A percentile compares a stretch with the other conserved stretches of the same genome.
These are phyloP conservation scores for Bibio marci DNA, from an alignment of 2,888 invertebrate species.

Conservation along the genomic window DNA sequence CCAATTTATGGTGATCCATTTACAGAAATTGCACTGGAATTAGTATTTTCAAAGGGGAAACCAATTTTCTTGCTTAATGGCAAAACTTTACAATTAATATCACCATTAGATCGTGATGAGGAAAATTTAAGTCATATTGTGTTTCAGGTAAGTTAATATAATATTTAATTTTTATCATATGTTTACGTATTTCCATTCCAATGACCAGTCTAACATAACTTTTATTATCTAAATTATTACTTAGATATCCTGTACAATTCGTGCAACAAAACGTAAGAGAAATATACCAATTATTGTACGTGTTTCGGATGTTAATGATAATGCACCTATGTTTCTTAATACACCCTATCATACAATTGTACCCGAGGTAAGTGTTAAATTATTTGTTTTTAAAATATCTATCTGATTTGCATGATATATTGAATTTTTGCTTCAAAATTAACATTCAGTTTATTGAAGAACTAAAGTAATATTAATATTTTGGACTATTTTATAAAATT, in stretches of 20 bases:
- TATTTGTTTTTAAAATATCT: no score
- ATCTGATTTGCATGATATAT: no score
- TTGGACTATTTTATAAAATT: no score
- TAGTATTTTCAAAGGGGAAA: constrained; percentile 63
- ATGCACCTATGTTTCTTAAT: constrained; percentile 68
- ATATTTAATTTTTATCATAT: no score
- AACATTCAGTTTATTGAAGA: no score
- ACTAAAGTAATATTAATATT: no score
- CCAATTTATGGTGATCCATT: constrained; percentile 72
- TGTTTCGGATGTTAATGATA: constrained; percentile 82
- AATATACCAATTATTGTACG: constrained; percentile 78
- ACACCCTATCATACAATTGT: constrained; percentile 70
- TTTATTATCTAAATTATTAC: not conserved
- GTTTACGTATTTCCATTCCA: no score
- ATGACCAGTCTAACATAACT: not conserved
- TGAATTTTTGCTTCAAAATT: no score
- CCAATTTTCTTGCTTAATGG: constrained; percentile 67
- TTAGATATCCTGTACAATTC: constrained; percentile 69
- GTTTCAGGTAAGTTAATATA: constrained; percentile 67
- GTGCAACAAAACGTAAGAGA: constrained; percentile 59
- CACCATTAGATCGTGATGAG: constrained; percentile 70
- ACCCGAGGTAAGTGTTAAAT: constrained; percentile 51
- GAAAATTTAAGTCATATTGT: constrained; percentile 76
- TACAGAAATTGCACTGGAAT: constrained; percentile 57
- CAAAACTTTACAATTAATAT: constrained; percentile 58